A percentile compares a stretch with the other conserved stretches of the same genome.
phyloP scores from a whole-genome alignment of 2,797 vertebrate species.

The Corythornis leucogaster region DNA sequence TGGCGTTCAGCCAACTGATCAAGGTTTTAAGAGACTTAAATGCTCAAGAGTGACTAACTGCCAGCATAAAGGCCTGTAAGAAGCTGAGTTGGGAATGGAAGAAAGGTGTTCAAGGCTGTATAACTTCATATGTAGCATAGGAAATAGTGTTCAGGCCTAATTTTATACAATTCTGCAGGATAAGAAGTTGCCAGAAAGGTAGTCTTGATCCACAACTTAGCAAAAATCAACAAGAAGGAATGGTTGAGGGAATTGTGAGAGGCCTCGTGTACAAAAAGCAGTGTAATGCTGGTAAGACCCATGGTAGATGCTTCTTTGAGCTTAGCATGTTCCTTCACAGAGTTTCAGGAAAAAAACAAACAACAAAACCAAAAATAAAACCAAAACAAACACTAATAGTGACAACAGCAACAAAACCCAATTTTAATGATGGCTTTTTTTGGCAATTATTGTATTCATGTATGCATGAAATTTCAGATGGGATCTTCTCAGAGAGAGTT shows the following conservation, averaged over 20 bases:
- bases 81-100: neutral
- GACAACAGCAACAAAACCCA: neutral
- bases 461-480: neutral
- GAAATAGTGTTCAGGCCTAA: neutral
- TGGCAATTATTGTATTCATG: slow-evolving; percentile 24
- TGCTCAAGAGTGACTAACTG: neutral
- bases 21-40: neutral
- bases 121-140: neutral
- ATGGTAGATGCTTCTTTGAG: neutral
- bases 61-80: neutral
- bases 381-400: neutral
- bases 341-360: neutral
- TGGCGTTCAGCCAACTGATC: neutral
- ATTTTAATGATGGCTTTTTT: slow-evolving; percentile 24
- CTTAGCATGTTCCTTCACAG: neutral
- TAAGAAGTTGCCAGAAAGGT: neutral
- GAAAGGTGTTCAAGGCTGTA: neutral
- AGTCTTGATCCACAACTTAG: neutral
- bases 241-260: neutral
- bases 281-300: neutral
- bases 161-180: neutral
- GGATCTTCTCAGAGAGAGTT: neutral
- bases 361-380: too few species aligned
- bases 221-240: neutral
- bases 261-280: neutral